Evolutionary conservation across 2,888 invertebrate genomes (phyloP).

Genomic region (Drosophila nr. perissopoda): DNA sequence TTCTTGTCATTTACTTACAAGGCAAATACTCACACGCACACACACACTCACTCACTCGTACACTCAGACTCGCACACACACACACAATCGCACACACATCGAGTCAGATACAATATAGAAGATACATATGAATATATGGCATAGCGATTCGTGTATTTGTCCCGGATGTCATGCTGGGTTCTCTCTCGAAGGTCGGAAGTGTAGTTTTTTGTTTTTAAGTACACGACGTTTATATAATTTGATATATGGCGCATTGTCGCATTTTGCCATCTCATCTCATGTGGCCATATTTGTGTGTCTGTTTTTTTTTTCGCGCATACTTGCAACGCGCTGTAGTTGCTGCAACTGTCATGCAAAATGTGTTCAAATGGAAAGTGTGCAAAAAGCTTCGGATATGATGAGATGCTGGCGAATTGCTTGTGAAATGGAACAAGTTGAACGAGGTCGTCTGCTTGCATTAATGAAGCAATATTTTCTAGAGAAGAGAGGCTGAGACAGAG

Average conservation of each 20-base stretch:
- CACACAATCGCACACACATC: constrained; percentile 1
- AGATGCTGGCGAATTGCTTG: constrained; percentile 48
- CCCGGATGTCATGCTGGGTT: constrained; percentile 77
- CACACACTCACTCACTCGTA: constrained; percentile 1
- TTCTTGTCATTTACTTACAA: constrained; percentile 73
- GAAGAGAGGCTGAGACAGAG: not conserved
- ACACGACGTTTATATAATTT: constrained; percentile 79
- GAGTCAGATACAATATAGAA: constrained; percentile 26
- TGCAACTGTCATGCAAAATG: constrained; percentile 30
- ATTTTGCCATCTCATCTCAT: constrained; percentile 72
- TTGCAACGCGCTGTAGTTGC: constrained; percentile 29
- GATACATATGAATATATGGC: constrained; percentile 26
- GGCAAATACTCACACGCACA: constrained; percentile 26
- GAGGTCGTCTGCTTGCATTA: constrained; percentile 68
- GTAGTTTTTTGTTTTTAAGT: constrained; percentile 70
- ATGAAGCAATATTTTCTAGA: constrained; percentile 54
- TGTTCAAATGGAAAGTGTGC: constrained; percentile 51
- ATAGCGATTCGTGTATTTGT: constrained; percentile 63
- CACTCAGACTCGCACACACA: constrained; percentile 1
- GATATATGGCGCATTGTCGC: constrained; percentile 77
- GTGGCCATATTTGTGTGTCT: constrained; percentile 34
- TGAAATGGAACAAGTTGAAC: constrained; percentile 69
- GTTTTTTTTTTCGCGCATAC: not conserved
- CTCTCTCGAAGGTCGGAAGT: constrained; percentile 75
- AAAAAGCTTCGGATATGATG: constrained; percentile 35